Evolutionary conservation across 2,113 vertebrate genomes (phyloP), one percentile per base, ranked within the genome.

Genomic region (Gavia stellata): DNA sequence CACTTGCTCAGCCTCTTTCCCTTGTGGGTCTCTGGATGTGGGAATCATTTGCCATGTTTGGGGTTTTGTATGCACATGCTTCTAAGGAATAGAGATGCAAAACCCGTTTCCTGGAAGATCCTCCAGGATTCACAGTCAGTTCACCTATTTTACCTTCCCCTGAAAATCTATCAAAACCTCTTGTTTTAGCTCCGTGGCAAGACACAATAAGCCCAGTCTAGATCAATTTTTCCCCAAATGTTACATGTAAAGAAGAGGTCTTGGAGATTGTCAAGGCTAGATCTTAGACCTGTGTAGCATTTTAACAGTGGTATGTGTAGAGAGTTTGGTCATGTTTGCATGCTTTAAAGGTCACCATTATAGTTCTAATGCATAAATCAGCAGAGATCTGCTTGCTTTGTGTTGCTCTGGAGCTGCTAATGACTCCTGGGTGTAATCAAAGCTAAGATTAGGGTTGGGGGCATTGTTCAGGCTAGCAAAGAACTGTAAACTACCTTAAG

Each of bases 11-110:
- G 9, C n/a, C 13, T 59, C 29, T 81, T 52, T 87, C 16, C 1
- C 2, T 1, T n/a, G 9, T 40, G 26, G 7, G 8, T 67, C 12
- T 83, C 33, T 59, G 29, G 12, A 59, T 0, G 0, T 34, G 4
- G 34, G 14, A 86, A 73, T 56, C 1, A 6, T 75, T 85, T 79
- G 28, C 5, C 7, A 3, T 17, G 5, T 58, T 66, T 66, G 29
- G 8, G 12, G 14, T 49, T 65, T 90, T 79, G 15, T 65, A 50
- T 36, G 14, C 12, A 52, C 14, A 4, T n/a, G 1, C 5, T 86
- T 71, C 23, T 63, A 75, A 80, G 21, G 31, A 83, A 62, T 0
- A 58, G 17, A 58, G 3, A 24, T 19, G 3, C 3, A 86, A 75
- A 75, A 71, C 16, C 7, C 2, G 33, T 62, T 71, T 81, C 56